phyloP scores from a whole-genome alignment of 2,113 vertebrate genomes.

The Monarcha castaneiventris region DNA sequence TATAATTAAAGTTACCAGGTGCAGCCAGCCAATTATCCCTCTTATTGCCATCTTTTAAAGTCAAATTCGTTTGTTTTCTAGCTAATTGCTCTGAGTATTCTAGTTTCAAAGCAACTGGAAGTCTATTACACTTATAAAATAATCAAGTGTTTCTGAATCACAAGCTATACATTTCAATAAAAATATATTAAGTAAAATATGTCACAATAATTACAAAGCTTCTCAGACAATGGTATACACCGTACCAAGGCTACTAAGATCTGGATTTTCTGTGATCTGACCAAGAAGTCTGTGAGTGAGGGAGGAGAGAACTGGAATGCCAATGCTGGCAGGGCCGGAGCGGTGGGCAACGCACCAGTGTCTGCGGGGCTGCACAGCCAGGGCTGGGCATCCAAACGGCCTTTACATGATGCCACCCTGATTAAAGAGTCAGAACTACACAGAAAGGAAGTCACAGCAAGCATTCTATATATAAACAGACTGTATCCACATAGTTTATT shows the following conservation, averaged over 20 bases:
- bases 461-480: conserved; percentile 87
- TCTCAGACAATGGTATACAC: conserved; percentile 27
- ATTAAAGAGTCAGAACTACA: conserved; percentile 47
- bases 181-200: conserved; percentile 70
- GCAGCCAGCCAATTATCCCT: conserved; percentile 26
- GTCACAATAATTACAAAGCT: conserved; percentile 65
- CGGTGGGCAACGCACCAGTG: too few relatives aligned
- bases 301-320: not conserved
- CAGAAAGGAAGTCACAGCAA: conserved; percentile 77
- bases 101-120: conserved; percentile 55
- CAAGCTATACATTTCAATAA: conserved; percentile 54
- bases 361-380: not conserved
- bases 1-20: conserved; percentile 5
- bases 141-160: conserved; percentile 45
- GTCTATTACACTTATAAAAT: conserved; percentile 50
- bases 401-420: conserved; percentile 7
- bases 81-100: conserved; percentile 28
- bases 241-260: not conserved
- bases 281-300: not conserved
- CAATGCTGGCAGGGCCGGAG: not conserved
- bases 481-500: conserved; percentile 99
- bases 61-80: not conserved
- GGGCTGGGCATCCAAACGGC: not conserved
- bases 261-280: not conserved
- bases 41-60: conserved; percentile 43